Evolutionary conservation across 2,888 invertebrate genomes (phyloP), one percentile per base, ranked within the genome.

Genomic region (Octodonta nipae): DNA sequence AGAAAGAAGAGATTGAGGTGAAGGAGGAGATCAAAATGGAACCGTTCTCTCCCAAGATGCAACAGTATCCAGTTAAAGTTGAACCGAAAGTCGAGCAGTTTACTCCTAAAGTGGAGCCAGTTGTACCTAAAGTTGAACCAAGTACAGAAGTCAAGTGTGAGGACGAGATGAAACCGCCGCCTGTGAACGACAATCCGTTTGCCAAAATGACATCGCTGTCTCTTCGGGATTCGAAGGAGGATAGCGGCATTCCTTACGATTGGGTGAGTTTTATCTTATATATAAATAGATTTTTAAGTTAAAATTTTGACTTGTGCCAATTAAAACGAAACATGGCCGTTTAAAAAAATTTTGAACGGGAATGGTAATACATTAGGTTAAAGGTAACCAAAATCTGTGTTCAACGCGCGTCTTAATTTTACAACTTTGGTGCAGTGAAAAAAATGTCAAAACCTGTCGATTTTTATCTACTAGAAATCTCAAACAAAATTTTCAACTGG

Each of bases 181-280:
- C 36, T 69, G 72, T 33, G 24, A 72, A 73, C 47, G 67, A 73
- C 34, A 44, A 38, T 35, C 44, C 46, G 32, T 67, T 69, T 36
- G 29, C 43, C 4, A 46, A 45, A 62, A 70, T 53, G 68, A 72
- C 54, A 64, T 64, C 49, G 5, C 34, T 70, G 17, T 38, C 43
- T 1, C 27, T 42, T 10, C 49, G 42, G 30, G 53, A 51, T 32
- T 60, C 65, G 0, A 78, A 76, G 55, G 79, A 80, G 55, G 83
- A 80, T 44, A 80, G 81, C 50, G 83, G 82, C 44, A 78, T 87
- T 57, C 83, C 85, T 1, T 87, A 87, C 49, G 87, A 88, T 54
- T 88, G 88, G 88, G 73, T 72, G 56, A 58, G 61, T 55, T 3
- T 22, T 22, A 4, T n/a, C 4, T 22, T 4, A 22, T 10, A 4